Evolutionary conservation across 1,140 invertebrate genomes (phyloP).

Genomic region (Muscidifurax raptorellus): DNA sequence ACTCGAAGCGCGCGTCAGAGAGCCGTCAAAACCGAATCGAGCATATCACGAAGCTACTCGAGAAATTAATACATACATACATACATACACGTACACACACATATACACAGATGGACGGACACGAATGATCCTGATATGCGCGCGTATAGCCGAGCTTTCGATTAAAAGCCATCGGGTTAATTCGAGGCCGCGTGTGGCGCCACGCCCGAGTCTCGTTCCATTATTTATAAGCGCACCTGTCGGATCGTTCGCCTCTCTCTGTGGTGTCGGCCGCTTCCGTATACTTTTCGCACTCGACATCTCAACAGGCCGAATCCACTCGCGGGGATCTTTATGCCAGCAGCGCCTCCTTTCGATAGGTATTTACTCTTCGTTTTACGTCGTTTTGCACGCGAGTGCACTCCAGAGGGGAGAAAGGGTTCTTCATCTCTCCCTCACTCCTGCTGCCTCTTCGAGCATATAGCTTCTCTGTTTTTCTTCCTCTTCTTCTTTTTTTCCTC

Average conservation of each 20-base stretch:
- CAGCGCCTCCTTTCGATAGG: constrained; percentile 30
- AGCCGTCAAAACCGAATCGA: constrained; percentile 6
- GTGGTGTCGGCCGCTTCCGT: constrained; percentile 65
- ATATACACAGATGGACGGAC: neutral
- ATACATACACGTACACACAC: neutral
- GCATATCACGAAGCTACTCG: constrained; percentile 1
- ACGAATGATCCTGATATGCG: neutral
- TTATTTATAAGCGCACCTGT: constrained; percentile 50
- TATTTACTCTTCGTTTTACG: constrained; percentile 39
- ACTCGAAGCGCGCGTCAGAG: constrained; percentile 5
- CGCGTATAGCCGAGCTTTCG: constrained; percentile 13
- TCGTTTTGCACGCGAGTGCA: constrained; percentile 57
- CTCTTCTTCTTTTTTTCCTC: neutral
- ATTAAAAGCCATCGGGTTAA: constrained; percentile 36
- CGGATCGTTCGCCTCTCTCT: constrained; percentile 18
- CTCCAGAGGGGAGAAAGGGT: constrained; percentile 13
- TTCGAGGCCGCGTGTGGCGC: constrained; percentile 17
- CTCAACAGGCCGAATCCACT: constrained; percentile 43
- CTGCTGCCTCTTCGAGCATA: neutral
- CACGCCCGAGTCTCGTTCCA: constrained; percentile 37
- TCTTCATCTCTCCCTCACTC: neutral
- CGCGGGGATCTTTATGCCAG: constrained; percentile 20
- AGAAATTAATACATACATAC: constrained; percentile 13
- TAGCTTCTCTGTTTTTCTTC: neutral
- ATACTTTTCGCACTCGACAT: constrained; percentile 38